Base-by-base conservation (phyloP, 1,140 invertebrate genomes). In the Calosoma granatense region DNA sequence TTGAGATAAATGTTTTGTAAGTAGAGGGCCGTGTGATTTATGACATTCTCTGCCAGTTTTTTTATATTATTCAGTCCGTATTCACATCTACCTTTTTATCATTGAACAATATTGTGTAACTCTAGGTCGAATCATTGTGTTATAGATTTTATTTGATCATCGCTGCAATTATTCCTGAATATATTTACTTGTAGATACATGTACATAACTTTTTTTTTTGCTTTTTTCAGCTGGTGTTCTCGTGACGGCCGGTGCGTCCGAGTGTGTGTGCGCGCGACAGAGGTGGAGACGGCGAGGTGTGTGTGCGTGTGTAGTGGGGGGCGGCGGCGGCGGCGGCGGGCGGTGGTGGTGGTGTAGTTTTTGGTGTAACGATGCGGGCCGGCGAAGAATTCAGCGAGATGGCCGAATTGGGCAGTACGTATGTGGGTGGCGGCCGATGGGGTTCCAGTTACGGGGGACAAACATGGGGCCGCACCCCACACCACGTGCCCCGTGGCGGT, bases 381-480 rank as follows among this genome's bases (percentile, higher is more conserved):
- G 68, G 76, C 62, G 78, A 80, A 66, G 78, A 80, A 67, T 70
- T 80, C 63, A 73, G 77, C 57, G 79, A 80, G 72, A 71, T 79
- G 63, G 62, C 69, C 62, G 75, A 71, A 63, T 61, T 75, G 64
- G 72, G 73, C 59, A 61, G 68, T 58, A 63, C 67, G 56, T 64
- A 65, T 58, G 58, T 59, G 60, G 63, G 58, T 20, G 60, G 62
- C 61, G 73, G 76, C 58, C 74, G 59, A 63, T 74, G 64, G 70
- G 73, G 56, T 74, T 72, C 60, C 71, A 76, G 70, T 70, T 76
- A 67, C 62, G 76, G 61, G 72, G 75, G 59, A 73, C 75, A 73
- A 69, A 73, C 60, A 65, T 51, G 68, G 65, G 57, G 64, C 60
- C 61, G 73, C n/a, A 59, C 60, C 22, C 61, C 59, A 41, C 41